phyloP scores from a whole-genome alignment of 2,888 invertebrate genomes.

The Drosophila tripunctata region DNA sequence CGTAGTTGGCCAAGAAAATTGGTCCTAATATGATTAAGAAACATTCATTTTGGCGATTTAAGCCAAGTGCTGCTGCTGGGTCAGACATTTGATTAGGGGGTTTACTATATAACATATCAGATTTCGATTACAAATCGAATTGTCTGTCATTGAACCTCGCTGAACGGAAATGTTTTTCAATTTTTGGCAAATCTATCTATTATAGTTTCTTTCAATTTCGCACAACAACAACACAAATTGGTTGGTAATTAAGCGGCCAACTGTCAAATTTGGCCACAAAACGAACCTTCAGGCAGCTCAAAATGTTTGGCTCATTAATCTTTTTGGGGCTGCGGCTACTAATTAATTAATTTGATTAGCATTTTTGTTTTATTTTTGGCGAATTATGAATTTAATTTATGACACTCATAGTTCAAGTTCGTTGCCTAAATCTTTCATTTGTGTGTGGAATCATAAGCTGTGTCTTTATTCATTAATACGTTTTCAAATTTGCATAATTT shows the following conservation, averaged over 20 bases:
- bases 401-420: constrained; percentile 46
- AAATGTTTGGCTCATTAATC: constrained; percentile 55
- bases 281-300: neutral
- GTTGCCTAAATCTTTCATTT: constrained; percentile 63
- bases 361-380: too few relatives aligned
- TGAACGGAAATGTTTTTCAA: constrained; percentile 28
- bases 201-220: too few relatives aligned
- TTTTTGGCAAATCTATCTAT: too few relatives aligned
- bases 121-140: constrained; percentile 14
- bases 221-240: too few relatives aligned
- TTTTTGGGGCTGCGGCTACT: constrained; percentile 41
- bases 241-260: constrained; percentile 10
- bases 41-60: constrained; percentile 71
- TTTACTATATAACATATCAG: too few relatives aligned
- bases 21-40: constrained; percentile 72
- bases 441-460: constrained; percentile 29
- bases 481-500: constrained; percentile 66
- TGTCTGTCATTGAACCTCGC: constrained; percentile 56
- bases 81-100: constrained; percentile 72
- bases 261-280: constrained; percentile 8
- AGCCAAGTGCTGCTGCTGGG: constrained; percentile 36
- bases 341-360: constrained; percentile 77
- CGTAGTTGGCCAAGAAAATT: constrained; percentile 54
- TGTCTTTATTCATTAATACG: constrained; percentile 44
- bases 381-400: constrained; percentile 76